Base-by-base conservation (phyloP, 2,797 vertebrate genomes). In the Pangasius sanitwongsei region DNA sequence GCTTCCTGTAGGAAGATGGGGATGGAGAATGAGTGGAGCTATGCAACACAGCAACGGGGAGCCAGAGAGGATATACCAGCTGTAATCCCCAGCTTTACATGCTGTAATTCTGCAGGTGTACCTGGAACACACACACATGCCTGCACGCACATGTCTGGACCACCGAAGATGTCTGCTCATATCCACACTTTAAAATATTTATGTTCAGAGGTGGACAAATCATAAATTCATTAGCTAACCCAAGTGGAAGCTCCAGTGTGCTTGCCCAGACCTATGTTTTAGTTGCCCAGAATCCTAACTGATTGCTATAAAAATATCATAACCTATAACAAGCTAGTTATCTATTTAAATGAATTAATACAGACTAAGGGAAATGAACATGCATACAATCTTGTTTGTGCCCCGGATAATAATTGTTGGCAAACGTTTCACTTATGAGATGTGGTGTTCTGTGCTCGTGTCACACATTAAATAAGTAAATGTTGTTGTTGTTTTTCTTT, bases 31-130 rank as follows among this genome's bases (percentile, higher is more conserved):
- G 67, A 85, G 61, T 70, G 57, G 63, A 70, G 81, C 83, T 20
- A 67, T 61, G 67, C 53, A 92, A 91, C 91, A 93, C 92, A 94
- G 94, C 92, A 94, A 93, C 92, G 92, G 92, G 92, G 93, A 91
- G 92, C 90, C 70, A 91, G 15, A 92, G 93, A 92, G 69, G 63
- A 69, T 90, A 87, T 86, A 92, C 92, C 91, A 92, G 92, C 93
- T 94, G 94, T 96, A 96, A 96, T 97, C 96, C 94, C 87, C 91
- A 94, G 89, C 93, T 96, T 97, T 96, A 97, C 96, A 96, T 86
- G 93, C 93, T 95, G 96, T 96, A 96, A 96, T 96, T 93, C 95
- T 94, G 89, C 94, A 91, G 91, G 92, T 94, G 55, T 67, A 72
- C 41, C 80, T 80, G 61, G 34, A 84, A 8, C 80, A 84, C 57